A percentile compares a stretch with the other conserved stretches of the same genome.
phyloP scores from a whole-genome alignment of 2,888 invertebrate species.

The Mythimna loreyi region DNA sequence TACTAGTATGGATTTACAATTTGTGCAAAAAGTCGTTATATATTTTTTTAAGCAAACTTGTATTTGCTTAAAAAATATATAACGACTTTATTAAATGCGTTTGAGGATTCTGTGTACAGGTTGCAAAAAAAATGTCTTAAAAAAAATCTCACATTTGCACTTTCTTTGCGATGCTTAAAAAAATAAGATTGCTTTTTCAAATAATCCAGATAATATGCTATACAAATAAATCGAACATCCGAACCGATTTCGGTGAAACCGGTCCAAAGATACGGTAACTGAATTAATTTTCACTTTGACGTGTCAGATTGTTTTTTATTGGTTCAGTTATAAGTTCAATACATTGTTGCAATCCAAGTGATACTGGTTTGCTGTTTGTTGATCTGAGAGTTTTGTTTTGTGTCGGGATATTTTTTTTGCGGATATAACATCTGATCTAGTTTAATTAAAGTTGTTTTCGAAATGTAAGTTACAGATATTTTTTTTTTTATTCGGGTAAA shows the following conservation, averaged over 20 bases:
- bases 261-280: slow-evolving; percentile 15
- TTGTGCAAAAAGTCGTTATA: too few relatives aligned
- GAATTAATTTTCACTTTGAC: slow-evolving; percentile 43
- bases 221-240: slow-evolving; percentile 2
- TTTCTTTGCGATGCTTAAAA: not conserved
- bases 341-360: slow-evolving; percentile 36
- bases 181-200: not conserved
- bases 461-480: too few relatives aligned
- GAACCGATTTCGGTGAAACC: slow-evolving; percentile 28
- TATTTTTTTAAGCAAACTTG: too few relatives aligned
- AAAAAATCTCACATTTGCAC: too few relatives aligned
- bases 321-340: slow-evolving; percentile 39
- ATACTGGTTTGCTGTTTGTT: slow-evolving; percentile 32
- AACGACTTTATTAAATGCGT: too few relatives aligned
- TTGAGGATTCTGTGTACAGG: too few relatives aligned
- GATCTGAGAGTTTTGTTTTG: not conserved
- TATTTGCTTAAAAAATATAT: too few relatives aligned
- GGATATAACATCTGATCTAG: not conserved
- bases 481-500: too few relatives aligned
- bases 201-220: not conserved
- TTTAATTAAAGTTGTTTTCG: not conserved
- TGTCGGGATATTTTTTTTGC: not conserved
- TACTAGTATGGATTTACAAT: too few relatives aligned
- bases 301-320: slow-evolving; percentile 54
- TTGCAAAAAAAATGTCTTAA: too few relatives aligned